These are phyloP conservation scores for Drosophila formosana DNA, from an alignment of 2,888 invertebrate species.

Conservation along the genomic window DNA sequence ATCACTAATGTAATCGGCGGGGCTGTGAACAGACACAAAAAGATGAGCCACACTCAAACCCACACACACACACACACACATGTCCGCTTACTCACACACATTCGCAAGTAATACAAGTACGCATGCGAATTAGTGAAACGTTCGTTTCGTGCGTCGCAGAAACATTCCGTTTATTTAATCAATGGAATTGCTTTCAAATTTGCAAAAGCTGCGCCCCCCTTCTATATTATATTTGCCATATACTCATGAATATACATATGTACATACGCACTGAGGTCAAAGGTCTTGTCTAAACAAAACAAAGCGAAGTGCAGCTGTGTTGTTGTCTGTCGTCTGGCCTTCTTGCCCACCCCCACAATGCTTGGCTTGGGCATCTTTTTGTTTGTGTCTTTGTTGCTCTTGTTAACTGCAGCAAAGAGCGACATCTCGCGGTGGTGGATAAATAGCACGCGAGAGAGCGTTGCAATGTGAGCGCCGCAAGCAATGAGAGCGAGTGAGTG, in stretches of 20 bases:
- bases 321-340: background rate
- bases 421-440: conserved; percentile 27
- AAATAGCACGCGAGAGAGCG: conserved; percentile 21
- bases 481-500: conserved; percentile 1
- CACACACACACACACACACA: background rate
- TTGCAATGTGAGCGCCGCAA: background rate
- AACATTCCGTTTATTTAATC: conserved; percentile 45
- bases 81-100: background rate
- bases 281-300: conserved; percentile 52
- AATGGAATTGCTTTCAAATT: conserved; percentile 34
- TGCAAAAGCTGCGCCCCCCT: conserved; percentile 20
- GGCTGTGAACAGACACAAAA: conserved; percentile 30
- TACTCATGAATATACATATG: background rate
- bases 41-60: conserved; percentile 34
- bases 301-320: conserved; percentile 17
- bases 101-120: conserved; percentile 17
- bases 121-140: conserved; percentile 42
- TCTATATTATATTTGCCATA: background rate
- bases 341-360: conserved; percentile 3
- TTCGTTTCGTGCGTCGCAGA: conserved; percentile 23
- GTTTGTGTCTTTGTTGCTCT: conserved; percentile 6
- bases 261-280: conserved; percentile 62
- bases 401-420: conserved; percentile 29
- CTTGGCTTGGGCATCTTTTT: background rate
- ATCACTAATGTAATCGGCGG: conserved; percentile 38